Base-by-base conservation (phyloP, 2,113 vertebrate species). In the Psilopsiagon aymara region DNA sequence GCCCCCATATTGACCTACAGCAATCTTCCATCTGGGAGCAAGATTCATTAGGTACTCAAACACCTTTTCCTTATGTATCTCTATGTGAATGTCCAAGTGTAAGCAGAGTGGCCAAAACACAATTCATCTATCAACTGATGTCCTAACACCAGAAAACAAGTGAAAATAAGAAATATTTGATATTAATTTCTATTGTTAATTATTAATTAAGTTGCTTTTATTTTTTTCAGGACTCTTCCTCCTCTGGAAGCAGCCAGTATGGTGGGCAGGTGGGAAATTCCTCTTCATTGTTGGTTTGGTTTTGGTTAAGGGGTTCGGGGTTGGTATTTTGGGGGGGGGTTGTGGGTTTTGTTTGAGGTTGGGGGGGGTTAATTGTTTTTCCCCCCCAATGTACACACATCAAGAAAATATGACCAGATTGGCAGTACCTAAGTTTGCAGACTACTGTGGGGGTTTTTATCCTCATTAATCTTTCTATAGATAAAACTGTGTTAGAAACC, bases 231-330 rank as follows among this genome's bases (percentile, higher is more conserved):
- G 67, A 3, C 37, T 87, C 71, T 15, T 46, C 52, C 21, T 91
- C 85, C 55, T 60, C 91, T 21, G 95, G 92, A 95, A 66, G 63
- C 81, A 96, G 37, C 35, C 92, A 95, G 33, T 81, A 88, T 77
- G 60, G 92, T 62, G 95, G 94, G 5, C 94, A 95, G 96, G 95
- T 94, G 20, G 23, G 92, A 80, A 59, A 33, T 18, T 46, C 80
- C 90, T 86, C 37, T 76, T 69, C 20, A 31, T 15, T n/a, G 5
- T 41, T 73, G 21, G 11, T 23, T 46, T 19, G n/a, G n/a, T n/a
- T n/a, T n/a, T n/a, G n/a, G n/a, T n/a, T n/a, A n/a, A n/a, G n/a
- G n/a, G n/a, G n/a, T n/a, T n/a, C n/a, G n/a, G n/a, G n/a, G n/a
- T n/a, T n/a, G n/a, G n/a, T n/a, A n/a, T n/a, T n/a, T n/a, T n/a